Evolutionary conservation across 2,113 vertebrate genomes (phyloP), one percentile per base, ranked within the genome.

Genomic region (Sphyrna mokarran): DNA sequence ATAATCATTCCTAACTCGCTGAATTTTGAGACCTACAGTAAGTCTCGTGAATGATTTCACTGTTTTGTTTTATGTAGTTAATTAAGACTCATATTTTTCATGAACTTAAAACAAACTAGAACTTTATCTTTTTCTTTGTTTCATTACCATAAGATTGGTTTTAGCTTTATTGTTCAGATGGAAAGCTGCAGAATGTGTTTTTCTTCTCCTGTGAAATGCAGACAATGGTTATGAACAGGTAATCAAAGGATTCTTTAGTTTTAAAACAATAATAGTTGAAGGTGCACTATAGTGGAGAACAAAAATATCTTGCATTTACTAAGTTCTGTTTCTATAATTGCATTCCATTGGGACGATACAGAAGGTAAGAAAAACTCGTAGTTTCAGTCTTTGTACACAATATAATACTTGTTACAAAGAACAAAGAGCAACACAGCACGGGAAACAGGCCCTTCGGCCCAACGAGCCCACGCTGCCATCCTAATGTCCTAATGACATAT

Each of bases 341-440:
- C 94, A 48, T 95, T 95, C 68, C 69, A 33, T 48, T 95, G 94
- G 94, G 43, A 95, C 54, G 40, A 54, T 48, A 6, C 43, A 95
- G 94, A 95, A 95, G 94, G 94, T 95, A 95, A 95, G 94, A 1
- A 95, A 33, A 43, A 23, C 40, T 33, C 33, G 14, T 95, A 70
- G 69, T 95, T 95, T 90, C 5, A 61, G 8, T 90, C 33, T 90
- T 48, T 95, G 61, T 66, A 63, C 29, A n/a, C 29, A 91, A 33
- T 23, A 8, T 6, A 61, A 18, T 18, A 91, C 1, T 63, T 14
- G 26, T n/a, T n/a, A n/a, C n/a, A n/a, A n/a, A n/a, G n/a, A n/a
- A n/a, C n/a, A n/a, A n/a, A n/a, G n/a, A n/a, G n/a, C n/a, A n/a
- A n/a, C n/a, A n/a, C n/a, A n/a, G n/a, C n/a, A n/a, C n/a, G n/a